A percentile compares a stretch with the other conserved stretches of the same genome.
These are phyloP conservation scores for Holotrichia oblita DNA, from an alignment of 1,140 invertebrate species.

Conservation along the genomic window DNA sequence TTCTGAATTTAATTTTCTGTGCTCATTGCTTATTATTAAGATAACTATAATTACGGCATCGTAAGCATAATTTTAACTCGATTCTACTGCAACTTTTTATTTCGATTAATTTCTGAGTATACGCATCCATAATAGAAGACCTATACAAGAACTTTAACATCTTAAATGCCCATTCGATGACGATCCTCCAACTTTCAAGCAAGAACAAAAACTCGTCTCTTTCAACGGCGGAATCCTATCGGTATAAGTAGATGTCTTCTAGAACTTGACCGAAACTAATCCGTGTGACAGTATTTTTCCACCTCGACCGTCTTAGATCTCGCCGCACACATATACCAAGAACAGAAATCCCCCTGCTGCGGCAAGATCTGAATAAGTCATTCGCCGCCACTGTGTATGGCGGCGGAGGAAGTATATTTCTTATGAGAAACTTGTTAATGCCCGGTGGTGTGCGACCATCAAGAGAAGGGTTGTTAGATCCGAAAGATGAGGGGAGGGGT, in stretches of 20 bases:
- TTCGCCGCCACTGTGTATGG: conserved; percentile 36
- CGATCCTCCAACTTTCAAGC: no score
- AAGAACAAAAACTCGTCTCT: no score
- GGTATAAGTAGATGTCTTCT: neutral
- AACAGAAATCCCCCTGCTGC: conserved; percentile 4
- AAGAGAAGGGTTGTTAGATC: conserved; percentile 46
- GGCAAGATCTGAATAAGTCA: conserved; percentile 54
- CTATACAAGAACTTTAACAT: no score
- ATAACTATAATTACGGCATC: no score
- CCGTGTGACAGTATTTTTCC: neutral
- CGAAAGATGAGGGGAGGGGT: neutral
- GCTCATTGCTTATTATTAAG: no score
- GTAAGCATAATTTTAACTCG: no score
- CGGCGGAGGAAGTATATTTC: conserved; percentile 41
- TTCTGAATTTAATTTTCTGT: no score
- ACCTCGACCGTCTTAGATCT: neutral
- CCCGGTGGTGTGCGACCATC: conserved; percentile 48
- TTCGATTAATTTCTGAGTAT: no score
- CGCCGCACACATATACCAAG: neutral
- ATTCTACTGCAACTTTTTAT: no score
- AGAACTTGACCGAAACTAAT: conserved; percentile 22
- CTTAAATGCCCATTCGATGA: no score
- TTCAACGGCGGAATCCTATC: neutral
- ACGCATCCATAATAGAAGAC: no score
- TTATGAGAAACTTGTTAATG: conserved; percentile 54